Base-by-base conservation (phyloP, 2,113 vertebrate genomes). In the Piprites chloris region DNA sequence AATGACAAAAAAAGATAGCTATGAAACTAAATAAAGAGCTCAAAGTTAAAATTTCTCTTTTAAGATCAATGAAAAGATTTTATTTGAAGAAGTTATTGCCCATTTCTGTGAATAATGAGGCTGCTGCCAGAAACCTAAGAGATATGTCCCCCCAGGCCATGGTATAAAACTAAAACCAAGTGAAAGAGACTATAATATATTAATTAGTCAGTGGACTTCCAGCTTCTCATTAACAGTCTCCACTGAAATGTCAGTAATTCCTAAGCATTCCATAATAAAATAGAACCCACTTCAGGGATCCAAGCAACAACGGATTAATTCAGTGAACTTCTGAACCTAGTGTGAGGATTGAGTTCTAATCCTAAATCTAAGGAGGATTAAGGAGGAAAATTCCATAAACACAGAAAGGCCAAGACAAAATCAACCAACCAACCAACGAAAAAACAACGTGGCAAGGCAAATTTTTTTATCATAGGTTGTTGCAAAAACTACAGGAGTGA, bases 61-160 rank as follows among this genome's bases (percentile, higher is more conserved):
- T 75, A 94, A 94, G 85, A 95, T 95, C 74, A 93, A 76, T 72
- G 32, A 65, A 85, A 82, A 66, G 8, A 75, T 65, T 93, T 93
- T 72, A 79, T 91, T 75, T 95, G 49, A 94, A 91, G 81, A 89
- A 68, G 53, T 83, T 95, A 78, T 44, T 83, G 62, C 66, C 49
- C 14, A 23, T 94, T 96, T 91, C 78, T 87, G 20, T 85, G 91
- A 94, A 89, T 95, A 96, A 94, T 65, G 78, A 95, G 82, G 53
- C 87, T 89, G 27, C 81, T 94, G 49, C 41, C 66, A 89, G 81
- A 94, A 94, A 24, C 55, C 62, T 75, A 75, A 82, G 85, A 93
- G 82, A 68, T 87, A 50, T 23, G n/a, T 91, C 33, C 69, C 95
- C 62, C 33, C 44, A 79, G 95, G 94, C 87, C 71, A 85, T 26